Evolutionary conservation across 2,113 vertebrate genomes (phyloP).

Genomic region (Apistogramma diplotaenia): DNA sequence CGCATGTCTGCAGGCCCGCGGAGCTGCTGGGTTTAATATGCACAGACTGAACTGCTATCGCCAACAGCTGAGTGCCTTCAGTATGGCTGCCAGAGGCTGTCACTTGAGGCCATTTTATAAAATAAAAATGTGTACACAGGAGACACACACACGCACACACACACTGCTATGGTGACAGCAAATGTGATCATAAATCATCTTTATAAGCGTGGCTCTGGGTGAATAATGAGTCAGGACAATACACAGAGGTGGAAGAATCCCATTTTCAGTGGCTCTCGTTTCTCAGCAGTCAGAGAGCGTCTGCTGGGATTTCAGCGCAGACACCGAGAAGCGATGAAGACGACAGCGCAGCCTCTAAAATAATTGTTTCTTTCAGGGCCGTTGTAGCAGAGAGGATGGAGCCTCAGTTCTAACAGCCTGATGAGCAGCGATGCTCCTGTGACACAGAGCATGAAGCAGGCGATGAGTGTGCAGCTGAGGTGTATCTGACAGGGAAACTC

Average conservation of each 20-base stretch:
- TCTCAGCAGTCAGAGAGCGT: too few relatives aligned
- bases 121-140: background rate
- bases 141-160: background rate
- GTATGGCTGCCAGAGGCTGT: background rate
- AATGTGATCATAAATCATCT: background rate
- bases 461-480: background rate
- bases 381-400: background rate
- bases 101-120: background rate
- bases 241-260: background rate
- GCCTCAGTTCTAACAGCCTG: background rate
- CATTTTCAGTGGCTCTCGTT: background rate
- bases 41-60: background rate
- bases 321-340: background rate
- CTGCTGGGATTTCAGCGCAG: background rate
- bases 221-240: background rate
- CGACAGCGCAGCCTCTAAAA: background rate
- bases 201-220: background rate
- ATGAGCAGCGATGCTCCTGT: background rate
- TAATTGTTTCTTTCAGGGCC: slow-evolving; percentile 8
- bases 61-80: background rate
- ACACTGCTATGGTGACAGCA: background rate
- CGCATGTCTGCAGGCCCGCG: too few relatives aligned
- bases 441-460: background rate
- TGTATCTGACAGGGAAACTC: background rate
- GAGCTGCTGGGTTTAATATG: background rate